Base-by-base conservation (phyloP, 2,888 invertebrate genomes). In the Chorisops tibialis region DNA sequence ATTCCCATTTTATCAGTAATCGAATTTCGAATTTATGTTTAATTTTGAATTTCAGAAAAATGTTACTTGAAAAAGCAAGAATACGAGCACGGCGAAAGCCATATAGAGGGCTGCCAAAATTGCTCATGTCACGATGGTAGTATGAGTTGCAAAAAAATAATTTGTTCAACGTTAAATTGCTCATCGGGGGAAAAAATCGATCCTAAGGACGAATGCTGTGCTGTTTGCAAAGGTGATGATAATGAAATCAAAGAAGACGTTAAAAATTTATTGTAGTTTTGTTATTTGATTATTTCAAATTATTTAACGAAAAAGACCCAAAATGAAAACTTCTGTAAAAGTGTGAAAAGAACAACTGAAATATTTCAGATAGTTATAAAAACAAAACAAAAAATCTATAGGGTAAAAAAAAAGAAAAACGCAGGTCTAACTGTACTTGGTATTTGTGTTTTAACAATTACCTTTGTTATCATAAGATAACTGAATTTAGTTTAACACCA, bases 201-300 rank as follows among this genome's bases (percentile, higher is more conserved):
- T 70, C 88, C 91, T 65, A 87, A 89, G 52, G 92, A 89, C 63
- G 89, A 91, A 77, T 94, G 93, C 81, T 94, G 94, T 82, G 90
- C 90, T 77, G 89, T 91, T 75, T 94, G 94, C 78, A 89, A 88
- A 80, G 93, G 93, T 91, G 67, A 68, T 66, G 61, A 64, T 30
- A 38, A 51, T 59, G 45, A 43, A 30, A 58, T 35, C 50, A 45
- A 62, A 59, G 38, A 59, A 19, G 45, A 56, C 35, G 16, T 35
- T 35, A n/a, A 50, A 35, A 45, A 59, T 22, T 19, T 48, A 37
- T 47, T 59, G 21, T 48, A 48, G 48, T 37, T 37, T 1, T 38
- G 16, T 37, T 48, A 38, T 12, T 37, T 37, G 18, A 48, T 43
- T 7, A 48, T 19, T 48, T 4, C 14, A 22, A 12, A 48, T 16